Base-by-base conservation (phyloP, 2,888 invertebrate species). In the Ferdinandea cuprea region DNA sequence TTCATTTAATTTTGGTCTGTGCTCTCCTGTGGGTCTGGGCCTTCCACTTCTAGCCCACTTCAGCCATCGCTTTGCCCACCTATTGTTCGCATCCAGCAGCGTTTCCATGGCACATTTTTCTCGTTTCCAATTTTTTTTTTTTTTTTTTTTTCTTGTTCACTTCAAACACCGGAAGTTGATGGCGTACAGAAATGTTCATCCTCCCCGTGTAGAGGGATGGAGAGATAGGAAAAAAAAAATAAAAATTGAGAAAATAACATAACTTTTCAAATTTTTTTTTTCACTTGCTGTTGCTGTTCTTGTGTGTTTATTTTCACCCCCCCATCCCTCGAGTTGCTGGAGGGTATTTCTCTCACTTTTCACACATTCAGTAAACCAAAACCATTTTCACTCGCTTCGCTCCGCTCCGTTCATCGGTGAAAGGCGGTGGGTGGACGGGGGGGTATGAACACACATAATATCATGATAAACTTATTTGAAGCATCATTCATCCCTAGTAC, bases 401-500 rank as follows among this genome's bases (percentile, higher is more conserved):
- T 1, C 3, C 42, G 35, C 21, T 15, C 15, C 6, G n/a, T n/a
- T 13, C 13, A 8, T n/a, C n/a, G n/a, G n/a, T n/a, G n/a, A n/a
- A n/a, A n/a, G n/a, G n/a, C n/a, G 50, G 15, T 11, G 50, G 65
- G 15, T 52, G 19, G 63, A 17, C n/a, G 54, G 9, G 21, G 56
- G 48, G 56, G 15, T 40, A 63, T 44, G 56, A 72, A 83, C 71
- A 83, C 68, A 78, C 71, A 83, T 78, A 83, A 83, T 83, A 83
- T 83, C 83, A 83, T 83, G 83, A 78, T 83, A 83, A 83, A 83
- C 83, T 83, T 83, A 78, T 83, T 83, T 83, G 78, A 73, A 83
- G 83, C 83, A 83, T 78, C 78, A 68, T 77, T 77, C 77, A 83
- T 78, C 61, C 72, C 71, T 58, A 54, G 71, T 46, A 65, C 40